phyloP scores from a whole-genome alignment of 2,797 vertebrate genomes.

The Clarias fuscus region DNA sequence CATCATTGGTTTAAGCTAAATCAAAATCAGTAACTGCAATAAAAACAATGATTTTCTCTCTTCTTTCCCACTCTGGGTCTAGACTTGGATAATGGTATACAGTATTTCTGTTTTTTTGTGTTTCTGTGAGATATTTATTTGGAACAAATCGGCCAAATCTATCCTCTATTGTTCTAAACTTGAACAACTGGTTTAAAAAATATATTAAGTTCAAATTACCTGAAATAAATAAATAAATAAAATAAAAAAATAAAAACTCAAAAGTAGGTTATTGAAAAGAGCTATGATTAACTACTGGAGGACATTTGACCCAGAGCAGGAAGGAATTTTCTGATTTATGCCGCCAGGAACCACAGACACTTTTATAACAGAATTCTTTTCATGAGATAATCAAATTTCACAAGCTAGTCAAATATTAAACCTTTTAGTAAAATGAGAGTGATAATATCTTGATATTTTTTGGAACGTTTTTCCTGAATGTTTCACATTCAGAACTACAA shows the following conservation, averaged over 20 bases:
- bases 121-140: not conserved
- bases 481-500: not conserved
- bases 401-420: not conserved
- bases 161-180: not conserved
- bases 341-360: conserved; percentile 9
- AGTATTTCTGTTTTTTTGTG: not conserved
- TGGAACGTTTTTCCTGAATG: not conserved
- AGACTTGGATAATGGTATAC: not conserved
- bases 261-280: not conserved
- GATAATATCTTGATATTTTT: not conserved
- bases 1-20: not conserved
- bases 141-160: not conserved
- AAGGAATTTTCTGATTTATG: not conserved
- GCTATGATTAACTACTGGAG: not conserved
- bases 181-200: not conserved
- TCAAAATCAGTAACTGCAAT: not conserved
- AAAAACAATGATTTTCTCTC: not conserved
- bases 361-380: not conserved
- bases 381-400: not conserved
- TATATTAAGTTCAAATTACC: not conserved
- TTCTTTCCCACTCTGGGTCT: not conserved
- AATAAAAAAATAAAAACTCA: not conserved
- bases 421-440: not conserved
- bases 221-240: not conserved
- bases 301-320: not conserved